Evolutionary conservation across 2,113 vertebrate genomes (phyloP).

Genomic region (Eulacestoma nigropectus): DNA sequence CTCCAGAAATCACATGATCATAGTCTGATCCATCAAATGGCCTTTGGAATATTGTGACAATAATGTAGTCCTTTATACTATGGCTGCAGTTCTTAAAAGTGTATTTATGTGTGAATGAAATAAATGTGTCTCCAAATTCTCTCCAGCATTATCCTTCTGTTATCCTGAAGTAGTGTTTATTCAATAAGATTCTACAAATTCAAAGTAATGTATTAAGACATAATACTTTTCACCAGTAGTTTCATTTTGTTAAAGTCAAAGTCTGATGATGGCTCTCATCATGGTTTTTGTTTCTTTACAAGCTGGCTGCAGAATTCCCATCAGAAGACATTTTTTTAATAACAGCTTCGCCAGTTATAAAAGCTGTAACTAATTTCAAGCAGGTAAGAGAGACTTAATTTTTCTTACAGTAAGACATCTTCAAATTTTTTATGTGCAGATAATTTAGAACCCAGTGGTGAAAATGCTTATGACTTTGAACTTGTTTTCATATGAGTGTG

Average conservation of each 20-base stretch:
- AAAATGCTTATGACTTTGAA: not conserved
- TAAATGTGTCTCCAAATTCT: not conserved
- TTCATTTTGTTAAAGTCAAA: not conserved
- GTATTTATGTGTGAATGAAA: not conserved
- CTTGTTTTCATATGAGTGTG: not conserved
- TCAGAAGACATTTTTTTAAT: conserved; percentile 81
- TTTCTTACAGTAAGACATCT: not conserved
- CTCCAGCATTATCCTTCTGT: not conserved
- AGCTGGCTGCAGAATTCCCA: conserved; percentile 86
- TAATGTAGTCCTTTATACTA: not conserved
- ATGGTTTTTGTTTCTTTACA: conserved; percentile 13
- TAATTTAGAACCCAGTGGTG: not conserved
- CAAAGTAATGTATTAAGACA: not conserved
- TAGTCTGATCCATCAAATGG: not conserved
- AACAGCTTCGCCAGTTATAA: conserved; percentile 85
- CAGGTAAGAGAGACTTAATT: conserved; percentile 74
- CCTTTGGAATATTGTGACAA: not conserved
- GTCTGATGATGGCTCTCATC: not conserved
- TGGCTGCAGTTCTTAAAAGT: not conserved
- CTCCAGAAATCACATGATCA: not conserved
- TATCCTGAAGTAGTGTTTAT: not conserved
- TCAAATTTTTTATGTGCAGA: not conserved
- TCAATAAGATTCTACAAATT: not conserved
- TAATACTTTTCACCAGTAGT: not conserved
- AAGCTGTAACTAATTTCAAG: conserved; percentile 88